Base-by-base conservation (phyloP, 2,113 vertebrate genomes). In the Sinocyclocheilus grahami region DNA sequence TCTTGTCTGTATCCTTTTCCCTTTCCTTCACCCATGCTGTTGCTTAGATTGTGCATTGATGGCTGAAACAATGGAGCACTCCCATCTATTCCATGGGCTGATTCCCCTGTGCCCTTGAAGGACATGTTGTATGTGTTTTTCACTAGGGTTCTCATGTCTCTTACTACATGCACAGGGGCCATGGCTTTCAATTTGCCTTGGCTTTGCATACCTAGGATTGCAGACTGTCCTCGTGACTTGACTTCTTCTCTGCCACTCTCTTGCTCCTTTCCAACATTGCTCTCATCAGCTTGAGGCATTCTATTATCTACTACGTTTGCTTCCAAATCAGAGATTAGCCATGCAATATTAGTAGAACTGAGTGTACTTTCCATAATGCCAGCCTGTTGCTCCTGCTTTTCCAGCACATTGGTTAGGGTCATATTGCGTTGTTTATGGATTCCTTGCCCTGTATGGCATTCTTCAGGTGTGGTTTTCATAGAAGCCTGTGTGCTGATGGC, bases 101-200 rank as follows among this genome's bases (percentile, higher is more conserved):
- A 20, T 46, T 76, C 85, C 48, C 24, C 30, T 51, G 77, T 42
- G 33, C 78, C 60, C 11, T 92, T 89, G 1, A 97, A 96, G 10
- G 94, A 90, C 4, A 93, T 93, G 71, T 88, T 94, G 76, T 95
- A 95, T 1, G 93, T 94, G 90, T 94, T 96, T 92, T 96, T 97
- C 63, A 97, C 92, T 39, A 97, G 92, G 90, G 96, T 97, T 85
- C 95, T 95, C 86, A 97, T 89, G 1, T 96, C 96, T 72, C 96
- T 94, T 16, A 95, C 95, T 83, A 95, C 92, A 4, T 95, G 96
- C 39, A 94, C 89, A 1, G 91, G 92, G n/a, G 88, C 85, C 72
- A 88, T 88, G 20, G 83, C 85, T 81, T 90, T 93, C 3, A 53
- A 77, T 69, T 83, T 89, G 10, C 65, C 87, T 48, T 85, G 79